Base-by-base conservation (phyloP, 1,140 invertebrate species). In the Drosophila subobscura region DNA sequence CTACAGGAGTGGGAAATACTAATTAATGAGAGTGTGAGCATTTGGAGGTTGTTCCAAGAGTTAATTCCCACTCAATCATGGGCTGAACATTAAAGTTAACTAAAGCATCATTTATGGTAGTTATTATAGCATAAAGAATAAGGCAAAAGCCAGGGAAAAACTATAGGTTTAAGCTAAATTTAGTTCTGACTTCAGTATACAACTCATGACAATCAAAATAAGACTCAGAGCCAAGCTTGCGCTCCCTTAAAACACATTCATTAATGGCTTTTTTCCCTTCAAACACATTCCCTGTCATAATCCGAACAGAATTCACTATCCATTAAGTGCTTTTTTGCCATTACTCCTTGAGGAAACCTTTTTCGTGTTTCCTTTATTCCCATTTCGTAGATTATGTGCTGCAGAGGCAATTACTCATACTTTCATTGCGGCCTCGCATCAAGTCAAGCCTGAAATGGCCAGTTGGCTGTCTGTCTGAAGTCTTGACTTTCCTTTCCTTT, bases 371-470 rank as follows among this genome's bases (percentile, higher is more conserved):
- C 8, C n/a, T 33, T 12, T 25, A 46, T 37, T 56, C 29, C 29
- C 20, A 37, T 40, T 25, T 20, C 23, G 4, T 29, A 67, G 23
- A 68, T 56, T 67, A 68, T 68, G 42, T 27, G 50, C 61, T 54
- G 63, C 50, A 50, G 50, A 68, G 41, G 63, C 65, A 68, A 68
- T 68, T 70, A 64, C 70, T 73, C 59, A 66, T 55, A 54, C 45
- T 67, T 74, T 63, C 61, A 27, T 45, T 44, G 49, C 44, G 37
- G 46, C 42, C 7, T 7, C 45, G 29, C 41, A 77, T 55, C 53
- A 80, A 58, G 58, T 68, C 51, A 75, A 78, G 63, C 61, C 40
- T 27, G 42, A 61, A 68, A 76, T 55, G 23, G 55, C 72, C 71
- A 67, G 54, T 59, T 67, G 49, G 27, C 29, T 22, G 25, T 45